Evolutionary conservation across 2,888 invertebrate species (phyloP).

Genomic region (Rhingia campestris): DNA sequence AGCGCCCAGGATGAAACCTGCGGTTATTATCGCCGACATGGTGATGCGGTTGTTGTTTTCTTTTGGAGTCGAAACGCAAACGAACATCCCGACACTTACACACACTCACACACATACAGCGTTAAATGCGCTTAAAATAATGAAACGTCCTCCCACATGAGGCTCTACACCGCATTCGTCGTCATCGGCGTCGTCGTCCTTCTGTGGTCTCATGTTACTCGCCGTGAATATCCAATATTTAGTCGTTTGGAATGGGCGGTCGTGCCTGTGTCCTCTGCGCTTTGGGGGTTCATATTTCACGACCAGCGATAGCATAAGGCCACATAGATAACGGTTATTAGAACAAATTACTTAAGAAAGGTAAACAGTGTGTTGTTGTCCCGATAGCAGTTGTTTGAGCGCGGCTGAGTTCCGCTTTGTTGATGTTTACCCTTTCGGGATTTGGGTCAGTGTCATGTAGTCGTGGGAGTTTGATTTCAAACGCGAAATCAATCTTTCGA

Average conservation of each 20-base stretch:
- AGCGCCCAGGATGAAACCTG: constrained; percentile 27
- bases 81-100: neutral
- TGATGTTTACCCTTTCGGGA: constrained; percentile 26
- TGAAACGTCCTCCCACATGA: constrained; percentile 37
- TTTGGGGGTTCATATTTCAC: constrained; percentile 27
- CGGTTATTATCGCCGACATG: constrained; percentile 23
- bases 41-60: constrained; percentile 9
- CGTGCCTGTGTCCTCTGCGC: neutral
- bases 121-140: constrained; percentile 56
- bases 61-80: neutral
- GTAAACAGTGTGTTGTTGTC: constrained; percentile 25
- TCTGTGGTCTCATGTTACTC: constrained; percentile 45
- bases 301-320: neutral
- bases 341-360: constrained; percentile 49
- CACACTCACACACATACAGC: neutral
- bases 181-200: constrained; percentile 5
- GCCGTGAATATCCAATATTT: constrained; percentile 62
- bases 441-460: constrained; percentile 24
- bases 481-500: neutral
- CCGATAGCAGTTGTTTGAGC: neutral
- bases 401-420: constrained; percentile 12
- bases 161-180: neutral
- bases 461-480: neutral
- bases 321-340: constrained; percentile 39
- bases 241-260: constrained; percentile 41